Percentiles rank a stretch among this genome's conserved stretches.
phyloP scores from a whole-genome alignment of 2,888 invertebrate genomes.

The Tetramorium bicarinatum region DNA sequence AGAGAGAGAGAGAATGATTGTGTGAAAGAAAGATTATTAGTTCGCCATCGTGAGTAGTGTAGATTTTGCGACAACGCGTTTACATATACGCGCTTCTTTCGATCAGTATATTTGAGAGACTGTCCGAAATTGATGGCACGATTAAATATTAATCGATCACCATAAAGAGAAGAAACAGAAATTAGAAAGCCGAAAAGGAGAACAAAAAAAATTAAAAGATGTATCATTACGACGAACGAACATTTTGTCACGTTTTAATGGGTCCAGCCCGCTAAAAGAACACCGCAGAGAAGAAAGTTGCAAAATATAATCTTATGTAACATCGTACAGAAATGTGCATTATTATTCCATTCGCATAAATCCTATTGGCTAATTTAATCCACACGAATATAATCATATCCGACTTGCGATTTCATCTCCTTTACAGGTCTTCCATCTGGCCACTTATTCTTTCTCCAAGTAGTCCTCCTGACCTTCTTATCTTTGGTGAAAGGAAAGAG shows the following conservation, averaged over 20 bases:
- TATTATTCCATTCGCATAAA: slow-evolving; percentile 26
- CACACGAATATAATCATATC: not conserved
- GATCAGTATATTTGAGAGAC: slow-evolving; percentile 70
- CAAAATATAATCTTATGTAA: slow-evolving; percentile 82
- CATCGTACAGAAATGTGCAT: slow-evolving; percentile 66
- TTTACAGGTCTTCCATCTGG: not conserved
- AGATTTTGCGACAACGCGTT: slow-evolving; percentile 35
- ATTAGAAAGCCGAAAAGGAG: not conserved
- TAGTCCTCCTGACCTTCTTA: not conserved
- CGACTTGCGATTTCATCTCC: slow-evolving; percentile 2
- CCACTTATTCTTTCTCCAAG: not conserved
- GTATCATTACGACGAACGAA: slow-evolving; percentile 68
- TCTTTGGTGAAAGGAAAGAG: not conserved
- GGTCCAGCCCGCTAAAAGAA: slow-evolving; percentile 64
- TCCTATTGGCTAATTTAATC: slow-evolving; percentile 11
- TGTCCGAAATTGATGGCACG: slow-evolving; percentile 65
- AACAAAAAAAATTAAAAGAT: slow-evolving; percentile 49
- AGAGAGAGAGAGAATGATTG: not conserved
- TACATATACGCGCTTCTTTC: slow-evolving; percentile 57
- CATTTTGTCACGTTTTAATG: slow-evolving; percentile 72
- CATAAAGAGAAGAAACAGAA: slow-evolving; percentile 27
- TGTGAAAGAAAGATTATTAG: slow-evolving; percentile 16
- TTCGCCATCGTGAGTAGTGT: slow-evolving; percentile 31
- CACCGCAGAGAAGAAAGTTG: slow-evolving; percentile 73
- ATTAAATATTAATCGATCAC: slow-evolving; percentile 65